Evolutionary conservation across 2,113 vertebrate genomes (phyloP).

Genomic region (Redunca redunca): DNA sequence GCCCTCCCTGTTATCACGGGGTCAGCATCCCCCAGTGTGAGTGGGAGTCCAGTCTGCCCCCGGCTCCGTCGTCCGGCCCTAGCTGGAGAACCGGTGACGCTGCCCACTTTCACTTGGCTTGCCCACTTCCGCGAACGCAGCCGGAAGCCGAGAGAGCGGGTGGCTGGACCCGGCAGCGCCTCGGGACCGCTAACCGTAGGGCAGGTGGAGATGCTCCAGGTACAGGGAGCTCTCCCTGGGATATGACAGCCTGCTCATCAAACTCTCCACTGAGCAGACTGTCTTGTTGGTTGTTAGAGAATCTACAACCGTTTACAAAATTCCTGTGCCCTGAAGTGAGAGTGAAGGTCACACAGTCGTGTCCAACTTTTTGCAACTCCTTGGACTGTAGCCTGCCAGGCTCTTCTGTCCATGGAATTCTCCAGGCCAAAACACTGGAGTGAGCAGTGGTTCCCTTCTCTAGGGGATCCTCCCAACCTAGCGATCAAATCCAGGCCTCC

Average conservation of each 20-base stretch:
- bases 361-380: not conserved
- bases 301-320: not conserved
- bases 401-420: not conserved
- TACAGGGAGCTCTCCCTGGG: not conserved
- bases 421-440: not conserved
- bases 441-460: not conserved
- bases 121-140: not conserved
- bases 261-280: not conserved
- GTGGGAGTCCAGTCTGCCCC: not conserved
- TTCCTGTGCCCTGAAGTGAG: not conserved
- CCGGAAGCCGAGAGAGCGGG: not conserved
- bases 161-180: fast-evolving
- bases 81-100: not conserved
- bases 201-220: not conserved
- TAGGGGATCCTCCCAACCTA: not conserved
- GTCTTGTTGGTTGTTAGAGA: not conserved
- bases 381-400: not conserved
- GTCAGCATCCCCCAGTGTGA: too few relatives aligned
- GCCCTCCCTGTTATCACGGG: not conserved
- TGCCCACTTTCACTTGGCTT: not conserved
- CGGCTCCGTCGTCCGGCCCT: not conserved
- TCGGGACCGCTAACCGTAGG: not conserved
- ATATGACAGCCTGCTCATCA: not conserved
- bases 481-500: not conserved
- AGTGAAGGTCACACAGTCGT: not conserved